phyloP scores from a whole-genome alignment of 2,888 invertebrate species.

The Lasioglossum morio region DNA sequence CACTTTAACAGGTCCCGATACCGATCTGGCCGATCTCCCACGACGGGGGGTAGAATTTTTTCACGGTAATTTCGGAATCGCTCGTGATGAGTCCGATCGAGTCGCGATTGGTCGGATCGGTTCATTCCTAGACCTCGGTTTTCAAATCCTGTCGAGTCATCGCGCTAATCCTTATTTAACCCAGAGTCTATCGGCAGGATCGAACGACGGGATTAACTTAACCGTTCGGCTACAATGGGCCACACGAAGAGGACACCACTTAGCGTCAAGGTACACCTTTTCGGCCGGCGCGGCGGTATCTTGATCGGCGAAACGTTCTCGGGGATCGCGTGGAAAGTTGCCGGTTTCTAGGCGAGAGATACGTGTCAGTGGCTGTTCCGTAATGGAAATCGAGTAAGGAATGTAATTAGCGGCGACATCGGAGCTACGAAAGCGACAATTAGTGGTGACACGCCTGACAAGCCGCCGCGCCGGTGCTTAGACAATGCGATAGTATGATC shows the following conservation, averaged over 20 bases:
- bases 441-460: constrained; percentile 56
- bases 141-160: constrained; percentile 75
- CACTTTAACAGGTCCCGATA: constrained; percentile 76
- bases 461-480: constrained; percentile 46
- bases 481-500: constrained; percentile 51
- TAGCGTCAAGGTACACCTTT: constrained; percentile 49
- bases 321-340: constrained; percentile 49
- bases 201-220: constrained; percentile 78
- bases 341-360: constrained; percentile 45
- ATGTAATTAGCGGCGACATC: constrained; percentile 56
- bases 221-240: constrained; percentile 69
- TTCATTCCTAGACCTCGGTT: constrained; percentile 15
- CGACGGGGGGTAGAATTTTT: constrained; percentile 25
- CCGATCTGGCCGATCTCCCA: constrained; percentile 65
- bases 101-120: constrained; percentile 43
- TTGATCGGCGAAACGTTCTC: constrained; percentile 49
- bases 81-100: constrained; percentile 43
- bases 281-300: constrained; percentile 49
- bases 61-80: constrained; percentile 33
- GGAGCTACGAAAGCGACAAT: constrained; percentile 53
- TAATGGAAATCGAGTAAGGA: constrained; percentile 75
- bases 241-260: constrained; percentile 66
- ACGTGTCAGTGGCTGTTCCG: constrained; percentile 53
- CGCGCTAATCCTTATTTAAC: constrained; percentile 81
- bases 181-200: constrained; percentile 76